Percentiles rank a stretch among this genome's conserved stretches.
Evolutionary conservation across 1,140 invertebrate genomes (phyloP).

Genomic region (Drosophila arawakana): DNA sequence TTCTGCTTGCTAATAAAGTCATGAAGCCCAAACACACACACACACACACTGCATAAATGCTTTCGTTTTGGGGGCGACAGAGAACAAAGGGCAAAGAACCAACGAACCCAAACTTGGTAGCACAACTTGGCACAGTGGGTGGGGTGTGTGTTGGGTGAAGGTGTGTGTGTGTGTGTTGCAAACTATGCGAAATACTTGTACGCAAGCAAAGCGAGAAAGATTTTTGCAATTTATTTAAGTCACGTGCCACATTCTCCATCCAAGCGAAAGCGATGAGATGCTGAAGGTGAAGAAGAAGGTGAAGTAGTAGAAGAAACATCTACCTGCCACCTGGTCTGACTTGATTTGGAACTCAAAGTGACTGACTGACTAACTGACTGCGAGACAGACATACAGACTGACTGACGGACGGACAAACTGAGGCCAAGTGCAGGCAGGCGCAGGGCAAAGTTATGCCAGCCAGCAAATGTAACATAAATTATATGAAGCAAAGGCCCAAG

Average conservation of each 20-base stretch:
- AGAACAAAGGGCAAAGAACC: conserved; percentile 58
- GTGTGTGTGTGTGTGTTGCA: conserved; percentile 13
- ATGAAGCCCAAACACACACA: conserved; percentile 43
- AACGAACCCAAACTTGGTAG: conserved; percentile 17
- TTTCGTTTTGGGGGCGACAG: conserved; percentile 39
- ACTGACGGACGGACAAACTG: conserved; percentile 4
- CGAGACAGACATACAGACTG: conserved; percentile 42
- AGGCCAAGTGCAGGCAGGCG: not conserved
- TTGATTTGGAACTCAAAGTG: conserved; percentile 81
- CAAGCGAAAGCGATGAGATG: conserved; percentile 26
- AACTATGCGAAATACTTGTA: conserved; percentile 74
- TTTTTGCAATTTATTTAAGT: conserved; percentile 82
- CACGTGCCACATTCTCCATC: conserved; percentile 73
- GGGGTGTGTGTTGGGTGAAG: not conserved
- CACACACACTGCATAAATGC: conserved; percentile 44
- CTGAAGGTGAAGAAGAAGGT: not conserved
- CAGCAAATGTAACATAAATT: conserved; percentile 82
- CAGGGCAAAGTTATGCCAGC: conserved; percentile 74
- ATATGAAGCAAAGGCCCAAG: conserved; percentile 76
- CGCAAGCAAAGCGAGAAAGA: conserved; percentile 75
- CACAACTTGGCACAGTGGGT: conserved; percentile 8
- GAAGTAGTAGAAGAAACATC: not conserved
- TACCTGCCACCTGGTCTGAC: conserved; percentile 48
- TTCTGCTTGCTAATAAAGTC: conserved; percentile 74
- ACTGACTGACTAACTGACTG: conserved; percentile 65